Percentiles rank a stretch among this genome's conserved stretches.
phyloP scores from a whole-genome alignment of 37 sponge, comb jelly and placozoan genomes.

The Sycon ciliatum region DNA sequence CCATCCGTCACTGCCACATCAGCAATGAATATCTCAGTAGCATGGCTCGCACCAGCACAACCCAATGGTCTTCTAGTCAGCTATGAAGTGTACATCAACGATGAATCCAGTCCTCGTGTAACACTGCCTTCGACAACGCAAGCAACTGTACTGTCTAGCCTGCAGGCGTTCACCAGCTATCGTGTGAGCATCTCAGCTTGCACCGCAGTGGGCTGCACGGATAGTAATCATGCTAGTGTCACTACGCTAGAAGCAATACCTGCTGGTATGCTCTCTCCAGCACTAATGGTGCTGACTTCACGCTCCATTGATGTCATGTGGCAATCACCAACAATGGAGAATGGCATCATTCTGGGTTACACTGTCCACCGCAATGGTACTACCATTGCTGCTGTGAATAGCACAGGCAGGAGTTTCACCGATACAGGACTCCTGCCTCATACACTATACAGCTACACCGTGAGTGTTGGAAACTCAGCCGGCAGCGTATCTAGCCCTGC shows the following conservation, averaged over 20 bases:
- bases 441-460: conserved; percentile 15
- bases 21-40: conserved; percentile 33
- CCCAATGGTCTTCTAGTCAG: conserved; percentile 59
- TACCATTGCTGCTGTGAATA: not conserved
- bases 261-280: conserved; percentile 43
- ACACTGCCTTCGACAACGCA: conserved; percentile 28
- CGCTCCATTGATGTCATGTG: conserved; percentile 42
- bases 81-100: conserved; percentile 34
- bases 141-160: not conserved
- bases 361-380: conserved; percentile 27
- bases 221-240: conserved; percentile 5
- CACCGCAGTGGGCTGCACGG: conserved; percentile 55
- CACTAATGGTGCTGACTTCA: conserved; percentile 26
- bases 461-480: not conserved
- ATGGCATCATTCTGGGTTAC: conserved; percentile 57
- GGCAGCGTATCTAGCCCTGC: not conserved
- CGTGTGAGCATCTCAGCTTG: conserved; percentile 47
- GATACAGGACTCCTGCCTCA: conserved; percentile 5
- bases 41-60: conserved; percentile 47
- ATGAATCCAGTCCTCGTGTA: too few species aligned
- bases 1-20: conserved; percentile 35
- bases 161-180: conserved; percentile 59
- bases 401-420: not conserved
- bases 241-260: conserved; percentile 55
- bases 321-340: conserved; percentile 45